A percentile compares a stretch with the other conserved stretches of the same genome.
Conservation (phyloP, 2,797 vertebrate genomes). For the Pagetopsis macropterus region DNA sequence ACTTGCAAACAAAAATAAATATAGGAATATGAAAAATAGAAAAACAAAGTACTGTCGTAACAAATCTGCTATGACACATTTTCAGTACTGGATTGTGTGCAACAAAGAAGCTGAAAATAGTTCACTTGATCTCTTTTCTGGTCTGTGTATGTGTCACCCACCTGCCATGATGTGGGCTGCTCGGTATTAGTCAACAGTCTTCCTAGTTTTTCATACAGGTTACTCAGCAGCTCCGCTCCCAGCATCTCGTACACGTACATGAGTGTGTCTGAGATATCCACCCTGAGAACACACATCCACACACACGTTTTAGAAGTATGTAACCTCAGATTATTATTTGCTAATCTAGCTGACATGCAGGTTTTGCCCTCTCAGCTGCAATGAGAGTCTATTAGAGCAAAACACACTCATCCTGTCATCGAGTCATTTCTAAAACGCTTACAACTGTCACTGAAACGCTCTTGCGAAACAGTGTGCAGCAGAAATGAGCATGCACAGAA, state of each 20-base stretch:
- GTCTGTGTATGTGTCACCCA: constrained; percentile 69
- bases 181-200: constrained; percentile 93
- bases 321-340: constrained; percentile 16
- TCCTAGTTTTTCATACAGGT: constrained; percentile 97
- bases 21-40: constrained; percentile 4
- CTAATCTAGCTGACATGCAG: constrained; percentile 34
- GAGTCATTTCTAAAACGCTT: constrained; percentile 52
- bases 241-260: constrained; percentile 99
- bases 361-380: constrained; percentile 42
- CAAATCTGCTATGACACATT: constrained; percentile 14
- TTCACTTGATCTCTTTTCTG: constrained; percentile 7
- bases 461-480: not conserved
- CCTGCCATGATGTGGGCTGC: constrained; percentile 96
- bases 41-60: not conserved
- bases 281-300: constrained; percentile 81
- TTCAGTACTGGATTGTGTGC: not conserved
- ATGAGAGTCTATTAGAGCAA: constrained; percentile 55
- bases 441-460: constrained; percentile 24
- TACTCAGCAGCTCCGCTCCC: constrained; percentile 96
- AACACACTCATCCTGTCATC: constrained; percentile 49
- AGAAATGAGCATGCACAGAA: not conserved
- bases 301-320: constrained; percentile 33
- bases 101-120: constrained; percentile 31
- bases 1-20: not conserved
- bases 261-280: constrained; percentile 98